Conservation (phyloP, 2,113 vertebrate species). For the Phoenicopterus ruber region DNA sequence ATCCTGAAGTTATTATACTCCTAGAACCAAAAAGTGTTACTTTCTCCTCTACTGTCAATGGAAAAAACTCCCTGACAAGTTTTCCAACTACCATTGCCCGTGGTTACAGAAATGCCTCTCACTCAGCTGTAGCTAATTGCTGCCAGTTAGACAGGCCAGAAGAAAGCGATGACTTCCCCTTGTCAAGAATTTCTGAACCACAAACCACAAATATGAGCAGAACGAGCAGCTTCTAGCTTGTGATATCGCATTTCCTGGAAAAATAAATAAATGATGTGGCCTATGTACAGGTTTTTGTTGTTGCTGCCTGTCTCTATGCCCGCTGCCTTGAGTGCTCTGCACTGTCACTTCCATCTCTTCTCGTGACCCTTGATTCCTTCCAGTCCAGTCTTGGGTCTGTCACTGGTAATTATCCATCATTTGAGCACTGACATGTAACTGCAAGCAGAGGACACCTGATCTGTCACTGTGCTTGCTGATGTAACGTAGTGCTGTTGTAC, state of each 20-base stretch:
- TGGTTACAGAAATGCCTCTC: not conserved
- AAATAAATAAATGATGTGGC: not conserved
- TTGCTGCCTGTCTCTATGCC: not conserved
- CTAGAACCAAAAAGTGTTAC: not conserved
- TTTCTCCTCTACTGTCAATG: not conserved
- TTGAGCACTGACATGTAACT: not conserved
- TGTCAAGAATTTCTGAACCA: not conserved
- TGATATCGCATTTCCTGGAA: not conserved
- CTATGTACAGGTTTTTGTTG: not conserved
- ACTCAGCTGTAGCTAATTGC: not conserved
- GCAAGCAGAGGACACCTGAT: conserved; percentile 12
- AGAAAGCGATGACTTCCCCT: not conserved
- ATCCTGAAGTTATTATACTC: not conserved
- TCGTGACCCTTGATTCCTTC: not conserved
- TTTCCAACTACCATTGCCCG: not conserved
- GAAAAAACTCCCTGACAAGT: not conserved
- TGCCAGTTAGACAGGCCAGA: not conserved
- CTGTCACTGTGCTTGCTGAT: not conserved
- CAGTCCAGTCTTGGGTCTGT: not conserved
- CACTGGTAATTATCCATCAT: conserved; percentile 20
- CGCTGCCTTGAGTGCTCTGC: not conserved
- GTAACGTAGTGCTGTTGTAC: not conserved
- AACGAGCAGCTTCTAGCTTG: not conserved
- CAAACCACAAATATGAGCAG: not conserved
- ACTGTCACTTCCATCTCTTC: not conserved